Conservation (phyloP, 2,888 invertebrate species). For the Unio delphinus region DNA sequence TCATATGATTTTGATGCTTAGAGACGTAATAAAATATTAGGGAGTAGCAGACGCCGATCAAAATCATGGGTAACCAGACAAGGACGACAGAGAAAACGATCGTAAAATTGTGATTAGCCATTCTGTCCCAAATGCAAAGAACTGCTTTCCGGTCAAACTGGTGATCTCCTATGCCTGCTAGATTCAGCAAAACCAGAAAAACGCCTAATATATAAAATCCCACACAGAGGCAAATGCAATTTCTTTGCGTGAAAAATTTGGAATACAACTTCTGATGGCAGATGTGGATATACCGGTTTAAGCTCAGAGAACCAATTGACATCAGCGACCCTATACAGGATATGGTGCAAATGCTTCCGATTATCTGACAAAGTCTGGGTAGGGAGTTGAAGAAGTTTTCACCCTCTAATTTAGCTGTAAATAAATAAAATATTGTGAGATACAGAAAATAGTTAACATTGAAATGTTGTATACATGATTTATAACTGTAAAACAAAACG, state of each 20-base stretch:
- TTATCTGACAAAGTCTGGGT: conserved; percentile 27
- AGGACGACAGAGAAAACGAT: conserved; percentile 33
- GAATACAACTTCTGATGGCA: conserved; percentile 30
- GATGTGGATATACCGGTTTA: conserved; percentile 43
- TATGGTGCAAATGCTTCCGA: conserved; percentile 40
- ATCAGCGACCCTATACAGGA: conserved; percentile 46
- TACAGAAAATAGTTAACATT: too few relatives aligned
- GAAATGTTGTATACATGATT: too few relatives aligned
- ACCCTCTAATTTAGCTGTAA: conserved; percentile 41
- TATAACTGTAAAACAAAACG: too few relatives aligned
- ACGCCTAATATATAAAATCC: conserved; percentile 33
- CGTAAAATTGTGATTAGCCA: conserved; percentile 39
- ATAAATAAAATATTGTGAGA: background rate
- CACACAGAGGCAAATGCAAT: conserved; percentile 24
- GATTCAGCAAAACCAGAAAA: conserved; percentile 39
- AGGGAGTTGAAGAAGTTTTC: conserved; percentile 30
- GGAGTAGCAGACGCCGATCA: conserved; percentile 31
- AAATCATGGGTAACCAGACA: conserved; percentile 25
- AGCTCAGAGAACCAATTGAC: conserved; percentile 32
- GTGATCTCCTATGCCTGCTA: conserved; percentile 41
- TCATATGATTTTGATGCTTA: conserved; percentile 2
- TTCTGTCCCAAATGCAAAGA: conserved; percentile 50
- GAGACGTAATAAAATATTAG: conserved; percentile 18
- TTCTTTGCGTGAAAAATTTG: conserved; percentile 24
- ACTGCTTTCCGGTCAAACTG: conserved; percentile 43